Percentiles rank a stretch among this genome's conserved stretches.
phyloP scores from a whole-genome alignment of 2,113 vertebrate species.

The Ochotona curzoniae region DNA sequence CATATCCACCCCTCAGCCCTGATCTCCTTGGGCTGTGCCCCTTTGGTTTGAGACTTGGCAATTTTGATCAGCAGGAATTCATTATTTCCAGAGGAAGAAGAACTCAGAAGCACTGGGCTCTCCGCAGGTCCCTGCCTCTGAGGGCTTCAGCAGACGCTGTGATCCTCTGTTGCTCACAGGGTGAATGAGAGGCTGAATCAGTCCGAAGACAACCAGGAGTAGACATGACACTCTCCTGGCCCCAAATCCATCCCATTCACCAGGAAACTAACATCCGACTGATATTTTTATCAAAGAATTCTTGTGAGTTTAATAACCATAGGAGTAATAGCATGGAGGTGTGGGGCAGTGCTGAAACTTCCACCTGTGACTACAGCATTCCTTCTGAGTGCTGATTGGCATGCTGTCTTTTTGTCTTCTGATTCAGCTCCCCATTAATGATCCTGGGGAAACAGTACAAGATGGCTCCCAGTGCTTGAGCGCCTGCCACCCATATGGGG shows the following conservation, averaged over 20 bases:
- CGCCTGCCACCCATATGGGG: no score
- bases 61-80: neutral
- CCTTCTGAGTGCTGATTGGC: no score
- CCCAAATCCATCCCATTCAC: neutral
- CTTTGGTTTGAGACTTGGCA: slow-evolving; percentile 12
- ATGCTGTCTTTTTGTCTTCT: no score
- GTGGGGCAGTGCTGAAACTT: no score
- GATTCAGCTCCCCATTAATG: no score
- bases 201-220: neutral
- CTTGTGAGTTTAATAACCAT: neutral
- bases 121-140: neutral
- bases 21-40: neutral
- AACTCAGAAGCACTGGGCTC: neutral
- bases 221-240: fast-evolving
- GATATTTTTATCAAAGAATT: neutral
- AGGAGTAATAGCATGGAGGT: neutral
- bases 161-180: neutral
- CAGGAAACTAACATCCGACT: neutral
- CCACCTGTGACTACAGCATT: no score
- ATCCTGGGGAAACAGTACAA: no score
- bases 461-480: no score
- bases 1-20: neutral
- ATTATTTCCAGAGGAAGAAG: neutral
- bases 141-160: neutral
- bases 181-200: neutral